Percentiles rank a stretch among this genome's conserved stretches.
Evolutionary conservation across 2,113 vertebrate genomes (phyloP).

Genomic region (Paramisgurnus dabryanus): DNA sequence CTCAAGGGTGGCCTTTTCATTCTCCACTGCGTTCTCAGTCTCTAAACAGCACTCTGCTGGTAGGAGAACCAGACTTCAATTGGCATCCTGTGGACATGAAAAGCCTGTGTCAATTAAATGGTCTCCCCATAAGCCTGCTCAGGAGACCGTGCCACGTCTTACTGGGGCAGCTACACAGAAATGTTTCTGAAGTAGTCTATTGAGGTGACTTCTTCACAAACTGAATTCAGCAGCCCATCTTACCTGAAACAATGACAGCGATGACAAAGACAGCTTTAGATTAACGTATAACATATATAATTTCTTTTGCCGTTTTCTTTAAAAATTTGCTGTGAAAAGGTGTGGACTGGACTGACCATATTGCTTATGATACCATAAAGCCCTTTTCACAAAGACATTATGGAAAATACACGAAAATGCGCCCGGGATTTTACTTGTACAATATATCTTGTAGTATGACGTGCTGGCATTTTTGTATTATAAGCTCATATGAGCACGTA

Average conservation of each 20-base stretch:
- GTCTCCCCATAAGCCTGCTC: slow-evolving; percentile 35
- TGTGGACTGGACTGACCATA: too few relatives aligned
- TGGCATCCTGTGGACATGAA: slow-evolving; percentile 62
- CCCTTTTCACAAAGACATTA: too few relatives aligned
- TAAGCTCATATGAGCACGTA: too few relatives aligned
- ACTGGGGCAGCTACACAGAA: slow-evolving; percentile 3
- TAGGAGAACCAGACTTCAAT: slow-evolving; percentile 57
- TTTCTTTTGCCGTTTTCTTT: too few relatives aligned
- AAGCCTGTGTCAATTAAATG: slow-evolving; percentile 70
- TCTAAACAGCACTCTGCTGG: slow-evolving; percentile 63
- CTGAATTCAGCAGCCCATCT: background rate
- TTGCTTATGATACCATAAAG: too few relatives aligned
- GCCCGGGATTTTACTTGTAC: too few relatives aligned
- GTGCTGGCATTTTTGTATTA: too few relatives aligned
- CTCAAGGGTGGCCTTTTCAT: slow-evolving; percentile 64
- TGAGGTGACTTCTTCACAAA: background rate
- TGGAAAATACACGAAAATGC: too few relatives aligned
- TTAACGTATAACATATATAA: too few relatives aligned
- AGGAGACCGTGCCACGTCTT: background rate
- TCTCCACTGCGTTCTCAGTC: slow-evolving; percentile 56
- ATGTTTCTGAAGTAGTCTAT: background rate
- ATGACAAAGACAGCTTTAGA: background rate
- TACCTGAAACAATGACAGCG: background rate
- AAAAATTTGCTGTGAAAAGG: too few relatives aligned
- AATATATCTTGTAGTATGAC: too few relatives aligned